phyloP scores from a whole-genome alignment of 2,797 vertebrate species.

The Anabacerthia variegaticeps region DNA sequence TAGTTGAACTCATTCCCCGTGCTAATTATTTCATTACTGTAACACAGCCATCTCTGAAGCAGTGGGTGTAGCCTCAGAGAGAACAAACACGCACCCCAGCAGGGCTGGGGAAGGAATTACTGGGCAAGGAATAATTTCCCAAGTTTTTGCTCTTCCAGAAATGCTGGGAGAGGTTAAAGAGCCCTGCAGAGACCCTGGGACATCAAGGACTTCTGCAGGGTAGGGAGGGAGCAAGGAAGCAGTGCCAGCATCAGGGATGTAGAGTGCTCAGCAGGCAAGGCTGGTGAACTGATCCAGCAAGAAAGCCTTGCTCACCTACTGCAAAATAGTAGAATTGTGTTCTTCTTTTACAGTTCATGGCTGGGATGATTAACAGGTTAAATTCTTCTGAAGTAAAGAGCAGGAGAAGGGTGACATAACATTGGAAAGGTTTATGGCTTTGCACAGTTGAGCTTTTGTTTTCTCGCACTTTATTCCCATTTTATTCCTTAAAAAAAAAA shows the following conservation, averaged over 20 bases:
- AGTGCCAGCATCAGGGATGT: neutral
- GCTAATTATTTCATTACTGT: constrained; percentile 40
- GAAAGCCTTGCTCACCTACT: neutral
- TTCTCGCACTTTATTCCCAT: neutral
- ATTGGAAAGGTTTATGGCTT: neutral
- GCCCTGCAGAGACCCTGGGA: neutral
- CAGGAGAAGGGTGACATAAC: neutral
- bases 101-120: neutral
- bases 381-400: neutral
- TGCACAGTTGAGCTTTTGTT: constrained; percentile 12
- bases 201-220: neutral
- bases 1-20: neutral
- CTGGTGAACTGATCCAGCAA: neutral
- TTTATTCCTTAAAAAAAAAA: neutral
- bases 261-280: neutral
- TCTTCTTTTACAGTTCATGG: neutral
- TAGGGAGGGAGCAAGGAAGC: neutral
- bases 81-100: neutral
- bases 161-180: neutral
- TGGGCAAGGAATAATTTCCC: neutral
- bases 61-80: neutral
- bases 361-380: neutral
- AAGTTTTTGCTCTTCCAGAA: neutral
- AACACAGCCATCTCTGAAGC: neutral
- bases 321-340: neutral